phyloP scores from a whole-genome alignment of 2,888 invertebrate genomes.

The Lymantria monacha region DNA sequence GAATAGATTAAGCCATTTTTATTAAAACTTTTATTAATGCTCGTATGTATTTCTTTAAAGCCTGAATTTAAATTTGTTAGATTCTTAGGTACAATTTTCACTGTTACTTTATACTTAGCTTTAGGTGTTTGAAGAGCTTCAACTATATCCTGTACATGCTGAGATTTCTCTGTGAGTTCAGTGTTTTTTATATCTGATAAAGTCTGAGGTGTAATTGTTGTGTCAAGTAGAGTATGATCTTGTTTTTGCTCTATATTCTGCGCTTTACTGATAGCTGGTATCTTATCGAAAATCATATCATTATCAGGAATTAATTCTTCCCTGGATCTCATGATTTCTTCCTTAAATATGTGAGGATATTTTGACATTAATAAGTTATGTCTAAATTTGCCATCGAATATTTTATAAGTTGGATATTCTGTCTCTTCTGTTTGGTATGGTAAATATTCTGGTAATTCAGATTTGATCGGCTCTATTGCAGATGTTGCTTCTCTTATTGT shows the following conservation, averaged over 20 bases:
- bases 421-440: conserved; percentile 38
- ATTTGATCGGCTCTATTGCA: conserved; percentile 20
- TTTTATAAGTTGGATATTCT: conserved; percentile 17
- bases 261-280: conserved; percentile 5
- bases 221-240: background rate
- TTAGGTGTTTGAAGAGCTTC: conserved; percentile 37
- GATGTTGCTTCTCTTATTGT: conserved; percentile 43
- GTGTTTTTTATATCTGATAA: background rate
- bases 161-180: conserved; percentile 12
- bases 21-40: conserved; percentile 66
- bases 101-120: conserved; percentile 56
- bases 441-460: conserved; percentile 33
- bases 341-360: conserved; percentile 68
- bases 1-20: conserved; percentile 59
- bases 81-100: conserved; percentile 67
- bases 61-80: conserved; percentile 42
- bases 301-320: conserved; percentile 35
- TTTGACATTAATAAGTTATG: conserved; percentile 58
- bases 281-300: conserved; percentile 15
- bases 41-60: conserved; percentile 68
- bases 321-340: conserved; percentile 46
- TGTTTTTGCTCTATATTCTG: conserved; percentile 2
- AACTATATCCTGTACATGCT: conserved; percentile 41
- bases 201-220: background rate
- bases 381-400: conserved; percentile 40